These are phyloP conservation scores for Heliconius sara DNA, from an alignment of 2,888 invertebrate genomes.

Conservation along the genomic window DNA sequence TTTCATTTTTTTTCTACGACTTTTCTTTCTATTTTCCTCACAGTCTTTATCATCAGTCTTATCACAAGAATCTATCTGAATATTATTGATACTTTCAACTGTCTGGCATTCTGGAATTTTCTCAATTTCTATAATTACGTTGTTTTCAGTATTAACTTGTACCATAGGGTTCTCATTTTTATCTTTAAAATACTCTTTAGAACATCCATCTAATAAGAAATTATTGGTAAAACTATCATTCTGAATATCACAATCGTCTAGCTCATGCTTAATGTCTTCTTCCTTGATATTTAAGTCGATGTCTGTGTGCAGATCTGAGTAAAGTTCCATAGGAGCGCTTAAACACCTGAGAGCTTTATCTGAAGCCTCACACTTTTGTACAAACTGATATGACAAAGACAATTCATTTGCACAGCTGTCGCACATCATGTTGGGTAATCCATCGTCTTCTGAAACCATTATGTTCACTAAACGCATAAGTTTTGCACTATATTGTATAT, in stretches of 20 bases:
- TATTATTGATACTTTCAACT: conserved; percentile 10
- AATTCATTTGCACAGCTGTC: conserved; percentile 65
- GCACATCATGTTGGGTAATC: conserved; percentile 70
- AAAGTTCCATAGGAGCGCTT: conserved; percentile 51
- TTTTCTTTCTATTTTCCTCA: conserved; percentile 45
- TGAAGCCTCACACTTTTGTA: conserved; percentile 68
- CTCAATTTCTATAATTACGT: conserved; percentile 9
- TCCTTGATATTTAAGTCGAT: conserved; percentile 50
- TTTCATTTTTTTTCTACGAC: conserved; percentile 52
- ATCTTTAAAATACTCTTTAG: conserved; percentile 36
- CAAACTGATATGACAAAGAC: conserved; percentile 64
- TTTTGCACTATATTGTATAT: conserved; percentile 64
- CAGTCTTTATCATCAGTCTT: conserved; percentile 9
- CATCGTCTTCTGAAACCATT: conserved; percentile 65
- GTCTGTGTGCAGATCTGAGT: conserved; percentile 47
- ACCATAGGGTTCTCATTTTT: conserved; percentile 31
- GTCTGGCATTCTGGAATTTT: conserved; percentile 18
- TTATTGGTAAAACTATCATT: conserved; percentile 42
- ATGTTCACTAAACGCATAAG: conserved; percentile 69
- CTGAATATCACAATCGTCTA: conserved; percentile 46
- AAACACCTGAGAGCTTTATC: conserved; percentile 65
- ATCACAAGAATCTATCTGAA: conserved; percentile 13
- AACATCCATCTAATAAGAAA: conserved; percentile 43
- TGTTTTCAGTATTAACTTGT: conserved; percentile 28
- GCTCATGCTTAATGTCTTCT: conserved; percentile 56